Conservation (phyloP, 2,888 invertebrate species). For the Drosophila siamana region DNA sequence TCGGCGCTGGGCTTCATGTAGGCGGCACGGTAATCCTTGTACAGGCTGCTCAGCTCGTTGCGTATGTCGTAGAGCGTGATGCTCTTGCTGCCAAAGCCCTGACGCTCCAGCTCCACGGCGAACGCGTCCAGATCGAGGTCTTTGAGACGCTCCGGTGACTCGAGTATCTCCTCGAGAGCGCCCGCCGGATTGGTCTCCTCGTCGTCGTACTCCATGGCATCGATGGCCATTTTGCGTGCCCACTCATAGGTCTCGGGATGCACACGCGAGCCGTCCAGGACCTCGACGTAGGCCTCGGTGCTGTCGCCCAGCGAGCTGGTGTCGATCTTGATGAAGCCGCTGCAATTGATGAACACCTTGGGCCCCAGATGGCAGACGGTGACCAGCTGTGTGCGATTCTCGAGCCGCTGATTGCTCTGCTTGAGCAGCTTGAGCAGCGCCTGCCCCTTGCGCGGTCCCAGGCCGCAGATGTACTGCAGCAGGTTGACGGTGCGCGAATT, state of each 20-base stretch:
- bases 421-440: constrained; percentile 94
- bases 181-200: constrained; percentile 98
- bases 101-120: constrained; percentile 97
- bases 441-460: constrained; percentile 97
- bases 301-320: constrained; percentile 97
- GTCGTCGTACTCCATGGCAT: constrained; percentile 99
- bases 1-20: constrained; percentile 93
- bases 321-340: constrained; percentile 99
- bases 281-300: constrained; percentile 97
- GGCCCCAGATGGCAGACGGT: constrained; percentile 99
- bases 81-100: constrained; percentile 94
- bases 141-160: constrained; percentile 96
- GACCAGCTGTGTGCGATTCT: constrained; percentile 97
- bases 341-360: constrained; percentile 99
- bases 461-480: constrained; percentile 98
- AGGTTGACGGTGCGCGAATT: constrained; percentile 94
- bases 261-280: constrained; percentile 98
- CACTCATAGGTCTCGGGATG: constrained; percentile 99
- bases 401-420: constrained; percentile 95
- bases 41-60: constrained; percentile 96
- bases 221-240: constrained; percentile 99
- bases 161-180: constrained; percentile 98
- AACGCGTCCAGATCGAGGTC: constrained; percentile 99
- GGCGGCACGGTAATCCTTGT: constrained; percentile 94
- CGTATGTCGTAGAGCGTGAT: constrained; percentile 98